Conservation (phyloP, 2,888 invertebrate genomes). For the Petrolisthes manimaculis region DNA sequence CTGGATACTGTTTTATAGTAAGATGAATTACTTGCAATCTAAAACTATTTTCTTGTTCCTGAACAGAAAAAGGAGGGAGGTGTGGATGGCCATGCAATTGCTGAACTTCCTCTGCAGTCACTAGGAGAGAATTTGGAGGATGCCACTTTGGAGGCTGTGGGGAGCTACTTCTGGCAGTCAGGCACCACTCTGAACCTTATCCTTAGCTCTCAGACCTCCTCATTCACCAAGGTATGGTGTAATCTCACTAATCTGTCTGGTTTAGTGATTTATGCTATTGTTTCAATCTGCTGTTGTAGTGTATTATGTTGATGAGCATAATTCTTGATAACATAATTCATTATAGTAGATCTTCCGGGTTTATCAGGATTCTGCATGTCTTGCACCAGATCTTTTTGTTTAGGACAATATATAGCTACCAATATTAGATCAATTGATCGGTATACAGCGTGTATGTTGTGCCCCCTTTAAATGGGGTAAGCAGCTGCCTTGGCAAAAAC, state of each 20-base stretch:
- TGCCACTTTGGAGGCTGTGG: constrained; percentile 34
- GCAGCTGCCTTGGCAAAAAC: neutral
- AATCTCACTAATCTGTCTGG: too few species aligned
- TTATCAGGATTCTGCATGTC: too few species aligned
- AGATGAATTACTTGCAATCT: neutral
- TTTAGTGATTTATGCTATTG: neutral
- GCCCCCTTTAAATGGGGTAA: neutral
- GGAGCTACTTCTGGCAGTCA: constrained; percentile 44
- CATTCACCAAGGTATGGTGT: constrained; percentile 39
- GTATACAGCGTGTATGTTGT: too few species aligned
- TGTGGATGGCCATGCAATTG: constrained; percentile 43
- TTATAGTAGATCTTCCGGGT: neutral
- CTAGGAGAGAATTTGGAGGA: constrained; percentile 48
- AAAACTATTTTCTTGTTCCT: neutral
- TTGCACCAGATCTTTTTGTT: too few species aligned
- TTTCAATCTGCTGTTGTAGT: neutral
- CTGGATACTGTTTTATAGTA: neutral
- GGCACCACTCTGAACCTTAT: constrained; percentile 37
- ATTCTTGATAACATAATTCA: neutral
- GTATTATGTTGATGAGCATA: neutral
- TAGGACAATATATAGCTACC: too few species aligned
- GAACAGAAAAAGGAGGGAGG: constrained; percentile 40
- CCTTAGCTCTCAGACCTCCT: constrained; percentile 29
- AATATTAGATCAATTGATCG: too few species aligned
- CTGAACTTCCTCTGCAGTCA: constrained; percentile 51